Evolutionary conservation across 2,797 vertebrate genomes (phyloP).

Genomic region (Monodelphis domestica): DNA sequence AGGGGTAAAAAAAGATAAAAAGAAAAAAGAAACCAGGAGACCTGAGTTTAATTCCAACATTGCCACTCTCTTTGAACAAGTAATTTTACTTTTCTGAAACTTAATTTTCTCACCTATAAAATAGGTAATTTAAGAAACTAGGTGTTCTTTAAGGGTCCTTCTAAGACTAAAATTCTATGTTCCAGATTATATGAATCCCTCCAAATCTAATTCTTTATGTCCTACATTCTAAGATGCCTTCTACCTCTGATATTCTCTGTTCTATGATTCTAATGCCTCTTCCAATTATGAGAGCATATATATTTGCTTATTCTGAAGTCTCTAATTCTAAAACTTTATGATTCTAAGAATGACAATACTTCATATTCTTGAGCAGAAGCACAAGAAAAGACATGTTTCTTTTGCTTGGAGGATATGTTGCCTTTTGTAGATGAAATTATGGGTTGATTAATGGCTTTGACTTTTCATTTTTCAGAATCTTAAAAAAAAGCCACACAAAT

Average conservation of each 20-base stretch:
- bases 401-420: conserved; percentile 75
- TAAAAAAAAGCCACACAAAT: conserved; percentile 49
- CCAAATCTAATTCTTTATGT: not conserved
- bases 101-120: not conserved
- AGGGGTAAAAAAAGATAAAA: not conserved
- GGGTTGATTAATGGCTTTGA: conserved; percentile 82
- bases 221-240: not conserved
- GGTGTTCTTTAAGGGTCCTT: not conserved
- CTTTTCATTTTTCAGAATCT: conserved; percentile 72
- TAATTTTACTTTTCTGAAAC: not conserved
- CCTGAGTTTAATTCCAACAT: not conserved
- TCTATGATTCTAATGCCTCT: not conserved
- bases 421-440: conserved; percentile 78
- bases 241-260: not conserved
- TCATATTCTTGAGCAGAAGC: conserved; percentile 51
- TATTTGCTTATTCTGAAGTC: not conserved
- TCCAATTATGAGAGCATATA: not conserved
- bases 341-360: conserved; percentile 36
- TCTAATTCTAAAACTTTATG: not conserved
- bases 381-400: conserved; percentile 80
- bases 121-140: not conserved
- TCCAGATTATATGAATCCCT: not conserved
- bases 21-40: not conserved
- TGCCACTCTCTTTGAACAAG: not conserved
- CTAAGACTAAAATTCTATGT: not conserved